Percentiles rank a stretch among this genome's conserved stretches.
Conservation (phyloP, 2,888 invertebrate genomes). For the Elmis aenea region DNA sequence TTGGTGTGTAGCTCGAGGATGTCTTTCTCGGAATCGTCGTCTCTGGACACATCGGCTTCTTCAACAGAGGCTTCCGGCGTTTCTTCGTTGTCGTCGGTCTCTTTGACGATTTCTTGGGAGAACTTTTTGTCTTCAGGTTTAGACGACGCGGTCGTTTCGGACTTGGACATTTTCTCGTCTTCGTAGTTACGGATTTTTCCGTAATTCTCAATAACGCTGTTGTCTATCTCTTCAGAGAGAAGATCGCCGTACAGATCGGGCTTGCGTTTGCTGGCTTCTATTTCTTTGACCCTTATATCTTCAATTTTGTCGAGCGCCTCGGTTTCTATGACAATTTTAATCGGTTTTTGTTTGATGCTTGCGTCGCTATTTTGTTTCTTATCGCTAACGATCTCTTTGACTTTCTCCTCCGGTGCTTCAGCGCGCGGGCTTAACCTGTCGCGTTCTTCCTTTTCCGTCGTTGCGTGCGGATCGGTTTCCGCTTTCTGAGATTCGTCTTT, state of each 20-base stretch:
- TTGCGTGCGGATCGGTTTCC: conserved; percentile 14
- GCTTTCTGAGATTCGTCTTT: conserved; percentile 12
- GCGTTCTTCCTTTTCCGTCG: conserved; percentile 24
- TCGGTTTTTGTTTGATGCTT: conserved; percentile 34
- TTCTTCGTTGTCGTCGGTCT: conserved; percentile 20
- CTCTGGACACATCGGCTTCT: conserved; percentile 32
- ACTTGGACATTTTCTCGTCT: conserved; percentile 23
- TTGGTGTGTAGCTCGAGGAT: conserved; percentile 57
- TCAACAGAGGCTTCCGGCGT: conserved; percentile 21
- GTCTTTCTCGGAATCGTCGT: conserved; percentile 49
- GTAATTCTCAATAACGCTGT: conserved; percentile 55
- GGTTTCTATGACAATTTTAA: too few species aligned
- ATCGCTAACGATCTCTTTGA: conserved; percentile 47
- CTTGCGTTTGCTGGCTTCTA: conserved; percentile 12
- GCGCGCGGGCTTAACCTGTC: conserved; percentile 52
- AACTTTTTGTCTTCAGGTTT: too few species aligned
- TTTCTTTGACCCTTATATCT: too few species aligned
- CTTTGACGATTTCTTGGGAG: too few species aligned
- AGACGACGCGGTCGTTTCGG: conserved; percentile 12
- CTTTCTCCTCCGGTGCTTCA: conserved; percentile 45
- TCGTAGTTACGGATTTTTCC: conserved; percentile 44
- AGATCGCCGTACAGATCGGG: conserved; percentile 54
- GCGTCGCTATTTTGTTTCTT: too few species aligned
- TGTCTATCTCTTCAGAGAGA: conserved; percentile 52
- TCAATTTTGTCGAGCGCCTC: conserved; percentile 21